These are phyloP conservation scores for Danio tinwini DNA, from an alignment of 2,797 vertebrate species.

Conservation along the genomic window DNA sequence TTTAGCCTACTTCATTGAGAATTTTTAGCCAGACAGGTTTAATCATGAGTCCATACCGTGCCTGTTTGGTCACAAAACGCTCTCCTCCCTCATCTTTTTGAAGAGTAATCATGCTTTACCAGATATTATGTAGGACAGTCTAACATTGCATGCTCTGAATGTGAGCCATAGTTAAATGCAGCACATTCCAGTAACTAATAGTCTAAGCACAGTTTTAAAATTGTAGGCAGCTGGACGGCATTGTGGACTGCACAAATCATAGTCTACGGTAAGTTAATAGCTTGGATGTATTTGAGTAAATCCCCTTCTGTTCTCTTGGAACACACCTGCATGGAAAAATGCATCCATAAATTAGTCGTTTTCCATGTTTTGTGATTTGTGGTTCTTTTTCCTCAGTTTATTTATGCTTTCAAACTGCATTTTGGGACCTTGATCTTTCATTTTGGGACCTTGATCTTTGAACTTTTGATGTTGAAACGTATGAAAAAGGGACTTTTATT, in stretches of 20 bases:
- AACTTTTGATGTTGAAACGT: too few species aligned
- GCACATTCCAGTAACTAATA: neutral
- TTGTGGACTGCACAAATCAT: constrained; percentile 1
- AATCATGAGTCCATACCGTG: neutral
- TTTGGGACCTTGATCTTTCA: too few species aligned
- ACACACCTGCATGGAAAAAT: neutral
- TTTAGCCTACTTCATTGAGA: neutral
- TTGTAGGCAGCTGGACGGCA: neutral
- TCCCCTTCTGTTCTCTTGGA: neutral
- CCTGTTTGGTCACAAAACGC: constrained; percentile 6
- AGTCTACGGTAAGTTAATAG: neutral
- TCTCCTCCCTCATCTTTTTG: constrained; percentile 24
- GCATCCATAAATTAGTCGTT: too few species aligned
- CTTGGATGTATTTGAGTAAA: neutral
- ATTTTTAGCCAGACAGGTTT: constrained; percentile 18
- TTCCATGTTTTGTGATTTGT: too few species aligned
- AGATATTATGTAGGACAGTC: constrained; percentile 26
- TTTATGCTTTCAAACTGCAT: too few species aligned
- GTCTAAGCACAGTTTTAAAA: neutral
- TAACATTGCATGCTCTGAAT: neutral
- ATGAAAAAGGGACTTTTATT: too few species aligned
- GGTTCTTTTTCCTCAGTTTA: too few species aligned
- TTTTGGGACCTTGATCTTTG: too few species aligned
- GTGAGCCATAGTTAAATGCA: constrained; percentile 9
- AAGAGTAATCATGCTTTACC: constrained; percentile 12